Conservation (phyloP, 2,888 invertebrate genomes). For the Apodemia duryi region DNA sequence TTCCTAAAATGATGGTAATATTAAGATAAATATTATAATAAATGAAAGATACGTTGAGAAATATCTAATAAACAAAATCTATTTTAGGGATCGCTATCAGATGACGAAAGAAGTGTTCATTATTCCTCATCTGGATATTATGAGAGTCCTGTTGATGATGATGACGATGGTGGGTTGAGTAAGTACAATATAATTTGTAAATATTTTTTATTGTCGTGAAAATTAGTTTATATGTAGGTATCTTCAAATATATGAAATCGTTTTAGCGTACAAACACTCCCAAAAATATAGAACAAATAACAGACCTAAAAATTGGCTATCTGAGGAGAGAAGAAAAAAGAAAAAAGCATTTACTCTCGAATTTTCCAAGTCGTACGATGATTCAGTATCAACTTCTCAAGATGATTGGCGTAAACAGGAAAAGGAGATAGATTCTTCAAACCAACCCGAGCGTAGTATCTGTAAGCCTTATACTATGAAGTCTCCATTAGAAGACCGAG, state of each 20-base stretch:
- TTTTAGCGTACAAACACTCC: slow-evolving; percentile 69
- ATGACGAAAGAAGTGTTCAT: slow-evolving; percentile 84
- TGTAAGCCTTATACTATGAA: slow-evolving; percentile 51
- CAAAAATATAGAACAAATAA: slow-evolving; percentile 66
- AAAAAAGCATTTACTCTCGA: slow-evolving; percentile 89
- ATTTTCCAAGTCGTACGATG: slow-evolving; percentile 81
- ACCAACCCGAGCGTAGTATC: slow-evolving; percentile 51
- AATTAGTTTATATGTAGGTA: slow-evolving; percentile 18
- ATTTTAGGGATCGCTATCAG: slow-evolving; percentile 80
- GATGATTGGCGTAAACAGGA: slow-evolving; percentile 66
- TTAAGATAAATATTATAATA: neutral
- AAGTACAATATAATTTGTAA: slow-evolving; percentile 33
- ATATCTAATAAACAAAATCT: slow-evolving; percentile 14
- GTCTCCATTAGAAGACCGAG: slow-evolving; percentile 64
- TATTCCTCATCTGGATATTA: slow-evolving; percentile 88
- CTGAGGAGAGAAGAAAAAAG: slow-evolving; percentile 85
- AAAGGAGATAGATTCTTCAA: slow-evolving; percentile 50
- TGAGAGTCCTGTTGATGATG: slow-evolving; percentile 86
- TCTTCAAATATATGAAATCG: neutral
- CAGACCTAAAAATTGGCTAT: slow-evolving; percentile 78
- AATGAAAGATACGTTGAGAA: neutral
- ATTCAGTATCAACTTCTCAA: slow-evolving; percentile 73
- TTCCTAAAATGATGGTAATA: slow-evolving; percentile 65
- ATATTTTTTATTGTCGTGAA: neutral
- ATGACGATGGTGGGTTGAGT: slow-evolving; percentile 77